Conservation (phyloP, 2,888 invertebrate genomes). For the Omphaloscelis lunosa region DNA sequence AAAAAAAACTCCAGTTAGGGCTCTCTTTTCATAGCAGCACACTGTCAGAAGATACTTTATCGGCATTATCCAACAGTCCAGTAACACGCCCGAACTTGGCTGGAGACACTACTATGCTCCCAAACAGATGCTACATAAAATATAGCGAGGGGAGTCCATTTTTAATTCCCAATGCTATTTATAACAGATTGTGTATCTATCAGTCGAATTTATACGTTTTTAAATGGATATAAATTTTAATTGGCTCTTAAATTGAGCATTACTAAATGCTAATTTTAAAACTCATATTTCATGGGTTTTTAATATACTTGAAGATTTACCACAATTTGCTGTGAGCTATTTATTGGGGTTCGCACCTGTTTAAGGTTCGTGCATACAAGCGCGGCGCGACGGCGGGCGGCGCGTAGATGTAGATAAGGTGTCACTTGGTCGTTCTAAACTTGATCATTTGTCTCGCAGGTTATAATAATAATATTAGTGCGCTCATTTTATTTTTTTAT, state of each 20-base stretch:
- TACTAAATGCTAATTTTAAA: conserved; percentile 5
- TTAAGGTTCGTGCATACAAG: too few relatives aligned
- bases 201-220: conserved; percentile 40
- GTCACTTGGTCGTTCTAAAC: too few relatives aligned
- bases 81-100: conserved; percentile 30
- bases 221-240: conserved; percentile 47
- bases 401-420: too few relatives aligned
- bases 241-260: conserved; percentile 18
- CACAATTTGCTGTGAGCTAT: accelerated
- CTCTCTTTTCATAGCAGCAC: not conserved
- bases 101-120: conserved; percentile 17
- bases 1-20: not conserved
- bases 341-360: not conserved
- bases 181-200: conserved; percentile 20
- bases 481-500: too few relatives aligned
- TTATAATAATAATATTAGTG: too few relatives aligned
- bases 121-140: conserved; percentile 45
- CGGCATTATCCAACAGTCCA: not conserved
- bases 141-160: conserved; percentile 39
- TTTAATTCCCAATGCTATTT: conserved; percentile 36
- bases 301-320: conserved; percentile 14
- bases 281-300: conserved; percentile 27
- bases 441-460: too few relatives aligned
- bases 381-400: too few relatives aligned
- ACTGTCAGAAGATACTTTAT: not conserved